These are phyloP conservation scores for Cosmopolites sordidus DNA, from an alignment of 2,888 invertebrate genomes.

Conservation along the genomic window DNA sequence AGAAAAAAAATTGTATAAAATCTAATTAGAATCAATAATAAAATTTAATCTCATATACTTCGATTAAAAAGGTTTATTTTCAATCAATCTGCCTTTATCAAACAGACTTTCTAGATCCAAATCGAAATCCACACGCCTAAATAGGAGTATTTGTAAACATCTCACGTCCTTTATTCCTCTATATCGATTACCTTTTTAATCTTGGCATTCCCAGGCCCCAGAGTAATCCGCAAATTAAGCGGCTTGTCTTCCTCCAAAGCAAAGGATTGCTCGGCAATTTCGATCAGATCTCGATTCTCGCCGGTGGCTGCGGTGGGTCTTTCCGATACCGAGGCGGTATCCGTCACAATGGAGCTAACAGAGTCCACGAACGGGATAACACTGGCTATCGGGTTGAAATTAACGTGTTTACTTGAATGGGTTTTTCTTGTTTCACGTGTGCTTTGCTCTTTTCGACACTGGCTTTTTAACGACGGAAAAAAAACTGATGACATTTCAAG, in stretches of 20 bases:
- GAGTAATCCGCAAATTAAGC: slow-evolving; percentile 42
- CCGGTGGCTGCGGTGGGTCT: neutral
- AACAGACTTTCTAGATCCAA: too few species aligned
- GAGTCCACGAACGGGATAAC: slow-evolving; percentile 21
- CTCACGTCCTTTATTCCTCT: neutral
- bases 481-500: slow-evolving; percentile 39
- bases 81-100: too few species aligned
- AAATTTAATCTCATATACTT: too few species aligned
- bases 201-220: slow-evolving; percentile 4
- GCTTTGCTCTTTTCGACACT: slow-evolving; percentile 16
- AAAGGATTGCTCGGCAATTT: slow-evolving; percentile 42
- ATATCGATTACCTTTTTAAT: slow-evolving; percentile 1
- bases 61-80: too few species aligned
- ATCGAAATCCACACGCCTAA: too few species aligned
- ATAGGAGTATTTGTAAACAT: neutral
- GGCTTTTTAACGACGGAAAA: slow-evolving; percentile 27
- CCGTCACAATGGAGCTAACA: slow-evolving; percentile 1
- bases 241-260: slow-evolving; percentile 37
- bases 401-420: slow-evolving; percentile 18
- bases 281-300: slow-evolving; percentile 25
- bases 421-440: slow-evolving; percentile 13
- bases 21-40: too few species aligned
- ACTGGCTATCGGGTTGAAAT: slow-evolving; percentile 22
- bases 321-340: slow-evolving; percentile 7
- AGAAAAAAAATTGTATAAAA: too few species aligned